These are phyloP conservation scores for Dendrocincla fuliginosa DNA, from an alignment of 2,797 vertebrate species.

Conservation along the genomic window DNA sequence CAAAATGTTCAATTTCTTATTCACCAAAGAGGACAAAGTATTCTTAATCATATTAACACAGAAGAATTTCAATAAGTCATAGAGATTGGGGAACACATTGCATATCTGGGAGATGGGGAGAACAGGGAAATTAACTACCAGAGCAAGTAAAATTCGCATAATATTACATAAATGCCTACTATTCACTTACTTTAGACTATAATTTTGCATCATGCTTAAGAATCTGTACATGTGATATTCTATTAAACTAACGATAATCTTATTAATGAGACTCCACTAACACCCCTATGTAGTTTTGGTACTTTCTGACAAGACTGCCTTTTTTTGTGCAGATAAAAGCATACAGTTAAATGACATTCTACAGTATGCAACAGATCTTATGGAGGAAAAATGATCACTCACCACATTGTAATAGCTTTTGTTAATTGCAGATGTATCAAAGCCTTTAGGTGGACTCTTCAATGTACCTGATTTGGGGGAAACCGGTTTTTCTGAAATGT, in stretches of 20 bases:
- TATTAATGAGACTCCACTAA: neutral
- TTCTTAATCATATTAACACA: neutral
- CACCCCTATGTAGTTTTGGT: neutral
- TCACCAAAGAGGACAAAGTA: neutral
- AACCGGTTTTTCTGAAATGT: conserved; percentile 89
- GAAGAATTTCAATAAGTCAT: neutral
- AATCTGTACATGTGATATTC: neutral
- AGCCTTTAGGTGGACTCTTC: conserved; percentile 95
- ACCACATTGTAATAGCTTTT: conserved; percentile 99
- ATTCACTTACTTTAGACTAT: neutral
- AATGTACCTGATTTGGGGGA: conserved; percentile 95
- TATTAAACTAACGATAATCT: neutral
- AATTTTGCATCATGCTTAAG: neutral
- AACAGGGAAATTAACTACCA: neutral
- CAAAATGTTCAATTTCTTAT: neutral
- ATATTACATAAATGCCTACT: neutral
- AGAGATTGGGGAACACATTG: neutral
- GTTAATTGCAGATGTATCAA: conserved; percentile 91
- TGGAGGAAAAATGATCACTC: conserved; percentile 57
- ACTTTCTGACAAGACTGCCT: neutral
- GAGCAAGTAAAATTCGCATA: neutral
- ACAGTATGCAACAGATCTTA: neutral
- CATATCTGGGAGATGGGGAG: neutral
- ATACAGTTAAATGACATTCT: neutral
- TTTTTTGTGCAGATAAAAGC: neutral